Evolutionary conservation across 2,888 invertebrate genomes (phyloP).

Genomic region (Tipula lateralis): DNA sequence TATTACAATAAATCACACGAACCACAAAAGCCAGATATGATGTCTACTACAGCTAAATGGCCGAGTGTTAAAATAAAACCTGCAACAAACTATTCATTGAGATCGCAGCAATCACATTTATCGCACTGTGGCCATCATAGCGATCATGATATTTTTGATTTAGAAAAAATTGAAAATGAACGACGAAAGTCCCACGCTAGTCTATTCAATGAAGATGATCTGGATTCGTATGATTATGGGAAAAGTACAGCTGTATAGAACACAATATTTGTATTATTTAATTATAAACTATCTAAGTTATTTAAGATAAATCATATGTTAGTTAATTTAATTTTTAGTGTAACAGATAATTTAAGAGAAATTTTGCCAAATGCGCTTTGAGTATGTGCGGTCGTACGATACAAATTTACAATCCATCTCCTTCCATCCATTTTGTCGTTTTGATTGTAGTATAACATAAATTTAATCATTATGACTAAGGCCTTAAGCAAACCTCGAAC

Average conservation of each 20-base stretch:
- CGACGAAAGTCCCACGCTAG: slow-evolving; percentile 48
- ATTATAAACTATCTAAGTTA: background rate
- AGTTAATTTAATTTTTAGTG: background rate
- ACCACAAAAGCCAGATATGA: background rate
- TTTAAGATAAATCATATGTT: background rate
- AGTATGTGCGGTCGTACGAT: no score
- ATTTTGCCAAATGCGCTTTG: no score
- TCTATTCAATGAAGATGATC: slow-evolving; percentile 39
- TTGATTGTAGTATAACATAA: no score
- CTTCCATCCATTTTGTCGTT: no score
- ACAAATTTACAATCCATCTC: no score
- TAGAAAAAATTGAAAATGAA: slow-evolving; percentile 48
- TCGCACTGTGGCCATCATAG: background rate
- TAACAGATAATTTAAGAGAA: no score
- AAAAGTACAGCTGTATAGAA: slow-evolving; percentile 29
- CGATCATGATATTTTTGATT: slow-evolving; percentile 42
- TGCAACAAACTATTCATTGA: slow-evolving; percentile 43
- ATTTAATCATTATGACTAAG: no score
- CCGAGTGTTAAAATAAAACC: slow-evolving; percentile 47
- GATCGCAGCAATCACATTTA: slow-evolving; percentile 36
- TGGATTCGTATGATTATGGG: slow-evolving; percentile 2
- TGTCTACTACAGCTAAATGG: slow-evolving; percentile 41
- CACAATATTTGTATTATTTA: background rate
- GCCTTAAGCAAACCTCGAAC: no score
- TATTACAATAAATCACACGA: background rate